phyloP scores from a whole-genome alignment of 2,888 invertebrate species.

The Biston betularia region DNA sequence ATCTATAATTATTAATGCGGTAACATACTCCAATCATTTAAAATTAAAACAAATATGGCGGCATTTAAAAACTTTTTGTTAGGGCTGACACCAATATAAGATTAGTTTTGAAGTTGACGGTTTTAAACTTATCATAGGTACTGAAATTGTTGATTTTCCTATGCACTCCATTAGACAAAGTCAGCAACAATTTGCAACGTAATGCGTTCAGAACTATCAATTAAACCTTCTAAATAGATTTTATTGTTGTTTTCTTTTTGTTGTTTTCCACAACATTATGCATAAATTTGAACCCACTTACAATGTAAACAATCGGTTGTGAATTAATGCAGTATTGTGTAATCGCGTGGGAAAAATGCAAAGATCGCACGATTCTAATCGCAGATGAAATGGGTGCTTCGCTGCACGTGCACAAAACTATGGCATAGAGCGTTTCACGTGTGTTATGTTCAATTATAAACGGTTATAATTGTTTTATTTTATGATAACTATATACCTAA shows the following conservation, averaged over 20 bases:
- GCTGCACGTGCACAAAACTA: constrained; percentile 12
- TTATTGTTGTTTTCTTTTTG: background rate
- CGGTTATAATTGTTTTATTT: background rate
- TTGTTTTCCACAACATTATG: background rate
- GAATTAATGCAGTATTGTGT: constrained; percentile 44
- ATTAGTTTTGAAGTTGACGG: too few relatives aligned
- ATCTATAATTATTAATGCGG: constrained; percentile 1
- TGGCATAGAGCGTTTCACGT: background rate
- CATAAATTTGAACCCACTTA: constrained; percentile 3
- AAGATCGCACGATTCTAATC: constrained; percentile 43
- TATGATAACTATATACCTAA: background rate
- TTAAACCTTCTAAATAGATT: too few relatives aligned
- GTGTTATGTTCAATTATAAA: background rate
- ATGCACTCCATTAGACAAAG: too few relatives aligned
- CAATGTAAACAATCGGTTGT: constrained; percentile 37
- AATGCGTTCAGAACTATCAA: too few relatives aligned
- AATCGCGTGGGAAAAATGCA: constrained; percentile 60
- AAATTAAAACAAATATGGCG: background rate
- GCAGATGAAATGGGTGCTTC: constrained; percentile 29
- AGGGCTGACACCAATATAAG: too few relatives aligned
- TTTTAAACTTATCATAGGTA: too few relatives aligned
- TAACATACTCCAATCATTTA: constrained; percentile 13
- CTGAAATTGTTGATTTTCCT: too few relatives aligned
- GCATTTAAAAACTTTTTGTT: background rate
- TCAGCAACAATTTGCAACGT: too few relatives aligned